Evolutionary conservation across 2,888 invertebrate genomes (phyloP), one percentile per base, ranked within the genome.

Genomic region (Lissonota sp.): DNA sequence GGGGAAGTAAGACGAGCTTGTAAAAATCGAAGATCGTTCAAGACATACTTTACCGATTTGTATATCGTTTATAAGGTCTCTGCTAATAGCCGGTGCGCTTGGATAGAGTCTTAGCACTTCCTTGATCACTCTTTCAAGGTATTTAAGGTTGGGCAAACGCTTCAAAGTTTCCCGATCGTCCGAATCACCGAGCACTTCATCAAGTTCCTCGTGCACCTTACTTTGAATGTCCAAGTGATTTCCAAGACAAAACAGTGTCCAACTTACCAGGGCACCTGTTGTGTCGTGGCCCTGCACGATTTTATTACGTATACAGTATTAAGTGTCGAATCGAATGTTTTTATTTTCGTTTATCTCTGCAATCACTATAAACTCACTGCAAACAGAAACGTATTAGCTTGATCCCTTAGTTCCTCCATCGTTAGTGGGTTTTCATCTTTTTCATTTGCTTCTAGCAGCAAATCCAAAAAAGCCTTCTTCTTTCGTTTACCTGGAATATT

Each of bases 331-430:
- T 26, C 26, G 26, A 26, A 1, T 3, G 1, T 3, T 26, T 26
- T 26, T 3, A 26, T 2, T 26, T 26, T 26, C 26, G 16, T 26
- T 26, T 3, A 26, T 26, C 26, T 26, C 26, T 26, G 26, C 3
- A 26, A 26, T 26, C 26, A 26, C 26, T 26, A 26, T 26, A 2
- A 26, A 88, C 90, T 91, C 88, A 95, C 95, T 90, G 95, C 96
- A 90, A 96, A 96, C 95, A 96, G 95, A 85, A 96, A 96, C 0
- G 96, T 96, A 84, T 96, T 95, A 0, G 96, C 95, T 92, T 96
- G 95, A 89, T 96, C 95, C 73, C 95, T 93, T 53, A 96, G 94
- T 80, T 94, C 94, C 44, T 94, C 89, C 83, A 95, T 94, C 6
- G 94, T 93, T 53, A 96, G 91, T 2, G 93, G 94, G 80, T 93